Evolutionary conservation across 1,140 invertebrate species (phyloP), one percentile per base, ranked within the genome.

Genomic region (Myzus persicae): DNA sequence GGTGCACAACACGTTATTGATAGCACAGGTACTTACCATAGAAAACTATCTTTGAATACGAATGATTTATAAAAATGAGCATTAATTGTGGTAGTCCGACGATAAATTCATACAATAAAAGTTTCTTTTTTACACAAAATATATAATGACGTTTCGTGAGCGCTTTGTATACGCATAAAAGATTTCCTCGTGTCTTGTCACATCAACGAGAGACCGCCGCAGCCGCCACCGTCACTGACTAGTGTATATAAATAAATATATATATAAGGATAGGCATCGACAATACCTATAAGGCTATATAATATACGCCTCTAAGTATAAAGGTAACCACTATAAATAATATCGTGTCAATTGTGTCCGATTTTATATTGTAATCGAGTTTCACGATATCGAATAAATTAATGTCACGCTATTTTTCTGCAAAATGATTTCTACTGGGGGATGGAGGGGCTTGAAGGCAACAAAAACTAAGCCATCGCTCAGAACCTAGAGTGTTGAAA

Each of bases 121-220:
- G 59, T 67, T 67, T 67, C 59, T 67, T 67, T 67, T 67, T 67
- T 67, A 67, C 59, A 67, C 26, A 67, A 67, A 67, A 67, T 67
- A 67, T 67, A 67, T 31, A 67, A 67, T 67, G 26, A 67, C 2
- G 9, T 67, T 67, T 67, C 26, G 59, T 67, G 31, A 3, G 26
- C 9, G 31, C 59, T 67, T 67, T 67, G 26, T 14, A n/a, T n/a
- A 67, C 26, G 9, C 14, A 31, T 26, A 26, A 59, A 14, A 59
- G 54, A 59, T 67, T 67, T 67, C 59, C 59, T 67, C 26, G 59
- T 67, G 31, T 11, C 31, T 67, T 67, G 59, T 67, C 59, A 67
- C 31, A 67, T 67, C 59, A 67, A 67, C 59, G 14, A 59, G 54
- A 59, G 48, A 51, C 48, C 48, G 26, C 54, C 54, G 26, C 1